Conservation (phyloP, 2,888 invertebrate genomes). For the Lapara coniferarum region DNA sequence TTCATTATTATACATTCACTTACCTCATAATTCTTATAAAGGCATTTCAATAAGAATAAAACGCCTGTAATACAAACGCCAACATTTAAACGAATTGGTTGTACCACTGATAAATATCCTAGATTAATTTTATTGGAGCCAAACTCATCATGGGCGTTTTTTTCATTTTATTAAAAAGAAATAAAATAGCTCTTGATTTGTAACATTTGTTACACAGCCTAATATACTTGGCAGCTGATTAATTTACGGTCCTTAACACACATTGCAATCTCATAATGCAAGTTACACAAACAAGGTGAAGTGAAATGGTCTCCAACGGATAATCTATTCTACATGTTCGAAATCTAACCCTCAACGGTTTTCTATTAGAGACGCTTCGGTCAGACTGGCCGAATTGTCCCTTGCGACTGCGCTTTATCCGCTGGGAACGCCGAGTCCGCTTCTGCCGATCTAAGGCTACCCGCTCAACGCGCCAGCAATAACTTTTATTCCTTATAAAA, state of each 20-base stretch:
- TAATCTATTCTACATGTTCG: conserved; percentile 59
- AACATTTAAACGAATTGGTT: conserved; percentile 43
- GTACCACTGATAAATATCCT: conserved; percentile 40
- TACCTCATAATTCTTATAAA: too few relatives aligned
- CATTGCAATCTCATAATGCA: background rate
- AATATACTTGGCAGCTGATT: background rate
- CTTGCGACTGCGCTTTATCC: conserved; percentile 34
- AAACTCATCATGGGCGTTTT: background rate
- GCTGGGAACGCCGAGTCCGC: conserved; percentile 22
- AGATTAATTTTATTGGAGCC: conserved; percentile 35
- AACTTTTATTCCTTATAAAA: conserved; percentile 58
- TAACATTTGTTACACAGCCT: conserved; percentile 29
- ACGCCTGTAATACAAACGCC: too few relatives aligned
- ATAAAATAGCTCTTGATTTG: conserved; percentile 17
- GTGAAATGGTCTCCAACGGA: conserved; percentile 50
- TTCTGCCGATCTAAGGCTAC: background rate
- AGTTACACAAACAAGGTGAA: conserved; percentile 36
- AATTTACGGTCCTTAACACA: background rate
- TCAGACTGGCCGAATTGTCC: conserved; percentile 34
- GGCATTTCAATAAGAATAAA: too few relatives aligned
- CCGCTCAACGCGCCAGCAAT: conserved; percentile 39
- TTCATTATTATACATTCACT: too few relatives aligned
- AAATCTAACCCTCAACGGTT: conserved; percentile 61
- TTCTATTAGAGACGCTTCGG: conserved; percentile 54
- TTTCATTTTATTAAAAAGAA: conserved; percentile 4